These are phyloP conservation scores for Clamator glandarius DNA, from an alignment of 2,797 vertebrate species.

Conservation along the genomic window DNA sequence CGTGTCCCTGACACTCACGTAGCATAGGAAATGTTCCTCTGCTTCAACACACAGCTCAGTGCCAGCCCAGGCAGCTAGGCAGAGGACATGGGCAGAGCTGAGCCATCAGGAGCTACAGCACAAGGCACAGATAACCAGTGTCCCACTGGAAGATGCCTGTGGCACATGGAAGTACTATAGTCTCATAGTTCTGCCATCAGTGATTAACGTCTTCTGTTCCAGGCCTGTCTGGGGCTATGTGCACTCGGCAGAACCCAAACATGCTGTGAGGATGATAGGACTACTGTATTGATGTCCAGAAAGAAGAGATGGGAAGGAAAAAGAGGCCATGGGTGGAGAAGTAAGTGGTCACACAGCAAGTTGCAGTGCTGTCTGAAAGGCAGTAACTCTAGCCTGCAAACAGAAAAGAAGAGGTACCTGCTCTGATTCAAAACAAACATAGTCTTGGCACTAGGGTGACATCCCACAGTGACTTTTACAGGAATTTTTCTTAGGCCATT, in stretches of 20 bases:
- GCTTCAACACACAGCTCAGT: not conserved
- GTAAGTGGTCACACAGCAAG: not conserved
- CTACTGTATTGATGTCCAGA: not conserved
- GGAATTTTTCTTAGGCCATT: not conserved
- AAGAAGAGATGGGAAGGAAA: not conserved
- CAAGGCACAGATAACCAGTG: fast-evolving
- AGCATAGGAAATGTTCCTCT: constrained; percentile 10
- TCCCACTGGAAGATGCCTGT: fast-evolving
- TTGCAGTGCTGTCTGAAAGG: not conserved
- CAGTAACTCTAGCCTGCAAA: not conserved
- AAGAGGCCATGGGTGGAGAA: not conserved
- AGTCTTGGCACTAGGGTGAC: not conserved
- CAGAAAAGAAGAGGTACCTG: not conserved
- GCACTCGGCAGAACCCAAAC: fast-evolving
- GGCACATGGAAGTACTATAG: not conserved
- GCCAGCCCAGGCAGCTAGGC: fast-evolving
- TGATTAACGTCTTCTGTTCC: not conserved
- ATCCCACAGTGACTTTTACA: not conserved
- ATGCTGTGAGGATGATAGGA: not conserved
- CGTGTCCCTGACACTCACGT: fast-evolving
- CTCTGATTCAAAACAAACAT: constrained; percentile 20
- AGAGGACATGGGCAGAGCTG: not conserved
- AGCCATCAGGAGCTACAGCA: not conserved
- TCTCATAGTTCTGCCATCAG: fast-evolving
- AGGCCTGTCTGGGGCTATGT: not conserved